Evolutionary conservation across 1,140 invertebrate genomes (phyloP).

Genomic region (Drosophila repletoides): DNA sequence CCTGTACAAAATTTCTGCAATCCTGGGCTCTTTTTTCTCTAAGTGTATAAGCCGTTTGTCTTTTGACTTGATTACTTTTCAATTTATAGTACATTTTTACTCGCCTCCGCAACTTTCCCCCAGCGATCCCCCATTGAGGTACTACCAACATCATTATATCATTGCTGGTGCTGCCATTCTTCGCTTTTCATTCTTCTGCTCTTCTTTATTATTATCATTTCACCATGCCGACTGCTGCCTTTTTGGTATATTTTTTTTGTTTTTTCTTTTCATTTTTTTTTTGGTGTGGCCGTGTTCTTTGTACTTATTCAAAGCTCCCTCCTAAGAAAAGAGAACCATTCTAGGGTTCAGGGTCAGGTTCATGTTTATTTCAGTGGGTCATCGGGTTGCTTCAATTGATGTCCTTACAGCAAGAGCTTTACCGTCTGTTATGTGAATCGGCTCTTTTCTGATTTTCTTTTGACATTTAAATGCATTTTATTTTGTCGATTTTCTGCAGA

Average conservation of each 20-base stretch:
- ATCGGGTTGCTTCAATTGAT: conserved; percentile 13
- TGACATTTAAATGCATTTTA: conserved; percentile 6
- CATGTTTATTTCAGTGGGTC: conserved; percentile 21
- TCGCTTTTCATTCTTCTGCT: conserved; percentile 1
- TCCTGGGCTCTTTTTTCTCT: no score
- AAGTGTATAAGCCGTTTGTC: conserved; percentile 30
- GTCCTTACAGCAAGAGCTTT: conserved; percentile 2
- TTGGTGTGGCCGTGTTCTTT: conserved; percentile 27
- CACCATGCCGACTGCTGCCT: conserved; percentile 6
- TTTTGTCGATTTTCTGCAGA: not conserved
- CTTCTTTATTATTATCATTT: conserved; percentile 11
- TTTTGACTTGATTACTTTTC: conserved; percentile 69
- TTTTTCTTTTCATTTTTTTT: conserved; percentile 30
- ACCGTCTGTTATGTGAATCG: not conserved
- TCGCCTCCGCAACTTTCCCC: not conserved
- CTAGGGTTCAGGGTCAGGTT: not conserved
- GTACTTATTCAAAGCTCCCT: conserved; percentile 51
- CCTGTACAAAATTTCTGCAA: no score
- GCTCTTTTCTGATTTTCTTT: not conserved
- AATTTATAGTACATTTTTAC: conserved; percentile 58
- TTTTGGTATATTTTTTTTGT: conserved; percentile 24
- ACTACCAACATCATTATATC: not conserved
- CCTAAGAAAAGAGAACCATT: not conserved
- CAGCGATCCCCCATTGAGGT: not conserved
- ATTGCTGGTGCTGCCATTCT: not conserved